Conservation (phyloP, 2,888 invertebrate genomes). For the Clitarchus hookeri region DNA sequence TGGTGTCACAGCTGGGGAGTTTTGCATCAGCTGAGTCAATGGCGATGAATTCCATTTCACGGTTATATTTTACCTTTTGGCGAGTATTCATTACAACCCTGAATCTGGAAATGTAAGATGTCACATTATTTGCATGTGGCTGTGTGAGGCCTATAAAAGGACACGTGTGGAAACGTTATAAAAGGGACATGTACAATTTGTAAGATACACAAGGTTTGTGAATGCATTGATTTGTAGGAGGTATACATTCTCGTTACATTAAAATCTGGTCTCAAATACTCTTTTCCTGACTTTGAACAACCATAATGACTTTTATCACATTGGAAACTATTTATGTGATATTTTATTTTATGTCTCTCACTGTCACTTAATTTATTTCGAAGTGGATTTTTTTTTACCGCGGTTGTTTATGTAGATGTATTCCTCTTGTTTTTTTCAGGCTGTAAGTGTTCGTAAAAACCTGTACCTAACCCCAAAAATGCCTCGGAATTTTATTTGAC, state of each 20-base stretch:
- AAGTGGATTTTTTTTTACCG: background rate
- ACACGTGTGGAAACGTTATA: no score
- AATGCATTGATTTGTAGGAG: background rate
- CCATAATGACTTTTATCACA: background rate
- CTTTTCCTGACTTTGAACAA: background rate
- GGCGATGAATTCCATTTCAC: no score
- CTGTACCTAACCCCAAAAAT: conserved; percentile 10
- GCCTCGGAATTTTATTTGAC: background rate
- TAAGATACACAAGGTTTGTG: conserved; percentile 27
- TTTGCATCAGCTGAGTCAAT: no score
- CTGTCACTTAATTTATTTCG: background rate
- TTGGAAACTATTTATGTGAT: background rate
- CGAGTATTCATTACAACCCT: no score
- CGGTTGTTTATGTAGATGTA: background rate
- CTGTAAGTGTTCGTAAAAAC: conserved; percentile 9
- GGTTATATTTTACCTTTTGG: no score
- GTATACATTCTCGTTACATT: background rate
- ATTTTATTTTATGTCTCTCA: background rate
- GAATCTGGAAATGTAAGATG: no score
- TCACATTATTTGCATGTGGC: no score
- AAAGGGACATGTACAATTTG: background rate
- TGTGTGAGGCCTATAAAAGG: no score
- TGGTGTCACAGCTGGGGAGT: no score
- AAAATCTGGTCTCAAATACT: conserved; percentile 16
- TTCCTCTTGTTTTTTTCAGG: background rate